Evolutionary conservation across 2,113 vertebrate species (phyloP), one percentile per base, ranked within the genome.

Genomic region (Scalopus aquaticus): DNA sequence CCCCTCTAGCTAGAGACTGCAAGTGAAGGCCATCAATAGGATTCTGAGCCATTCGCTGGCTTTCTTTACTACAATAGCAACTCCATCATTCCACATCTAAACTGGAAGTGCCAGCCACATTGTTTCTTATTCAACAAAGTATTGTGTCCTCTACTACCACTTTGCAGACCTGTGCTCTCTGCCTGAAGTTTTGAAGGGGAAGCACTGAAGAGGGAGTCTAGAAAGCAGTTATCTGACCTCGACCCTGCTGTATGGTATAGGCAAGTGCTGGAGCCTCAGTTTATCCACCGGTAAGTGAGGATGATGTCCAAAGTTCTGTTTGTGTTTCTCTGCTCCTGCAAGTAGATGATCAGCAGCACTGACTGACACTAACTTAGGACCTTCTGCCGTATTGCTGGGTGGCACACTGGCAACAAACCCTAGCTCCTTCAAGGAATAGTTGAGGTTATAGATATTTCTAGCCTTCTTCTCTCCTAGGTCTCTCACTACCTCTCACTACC

Each of bases 71-170:
- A 32, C 22, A 90, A 17, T 54, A 70, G 78, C 65, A 70, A 60
- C 46, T 30, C 73, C 64, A 58, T 94, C 90, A 79, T 78, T 79
- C 80, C 54, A 9, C 2, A 0, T 32, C 30, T 42, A n/a, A 91
- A 69, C 32, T 37, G 58, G 70, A 49, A 51, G 81, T 2, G 2
- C 56, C 49, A 17, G 65, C 76, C 51, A 58, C 51, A 17, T 12
- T 72, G n/a, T 16, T 93, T n/a, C 19, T 51, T 91, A 32, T 92
- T 46, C 78, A 35, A 95, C 80, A 88, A 58, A 8, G 46, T 54
- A 26, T 15, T 30, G 64, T 1, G 49, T 73, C 15, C 1, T 85
- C 32, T 35, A 9, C 3, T n/a, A 51, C 39, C 28, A 30, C 15
- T n/a, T 10, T 20, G 37, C 42, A 78, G 32, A 69, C 8, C 46